phyloP scores from a whole-genome alignment of 2,888 invertebrate genomes.

The Pantelozetes paolii region DNA sequence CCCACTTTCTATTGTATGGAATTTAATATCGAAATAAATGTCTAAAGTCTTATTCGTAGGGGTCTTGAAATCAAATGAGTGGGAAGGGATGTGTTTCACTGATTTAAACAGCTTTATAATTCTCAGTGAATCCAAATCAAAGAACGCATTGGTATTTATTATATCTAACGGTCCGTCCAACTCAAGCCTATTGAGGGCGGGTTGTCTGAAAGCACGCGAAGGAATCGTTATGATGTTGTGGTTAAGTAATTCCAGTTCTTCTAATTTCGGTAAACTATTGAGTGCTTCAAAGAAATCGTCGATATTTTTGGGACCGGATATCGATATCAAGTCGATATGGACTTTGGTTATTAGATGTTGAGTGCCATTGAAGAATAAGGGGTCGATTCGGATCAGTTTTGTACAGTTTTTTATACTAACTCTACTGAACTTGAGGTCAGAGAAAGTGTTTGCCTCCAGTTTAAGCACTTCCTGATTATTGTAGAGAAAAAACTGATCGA shows the following conservation, averaged over 20 bases:
- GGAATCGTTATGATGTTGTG: conserved; percentile 37
- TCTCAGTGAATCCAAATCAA: conserved; percentile 22
- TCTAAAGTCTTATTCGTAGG: conserved; percentile 38
- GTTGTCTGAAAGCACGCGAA: conserved; percentile 31
- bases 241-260: conserved; percentile 36
- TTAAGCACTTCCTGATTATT: conserved; percentile 28
- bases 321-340: conserved; percentile 29
- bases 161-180: conserved; percentile 39
- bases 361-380: conserved; percentile 36
- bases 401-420: conserved; percentile 39
- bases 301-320: background rate
- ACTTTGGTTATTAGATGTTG: conserved; percentile 22
- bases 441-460: conserved; percentile 37
- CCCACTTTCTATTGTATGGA: conserved; percentile 37
- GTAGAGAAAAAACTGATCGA: conserved; percentile 37
- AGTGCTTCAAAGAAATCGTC: conserved; percentile 41
- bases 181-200: background rate
- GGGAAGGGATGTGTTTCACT: conserved; percentile 28
- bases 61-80: conserved; percentile 38
- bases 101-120: conserved; percentile 37
- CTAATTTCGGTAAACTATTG: conserved; percentile 32
- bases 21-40: conserved; percentile 40
- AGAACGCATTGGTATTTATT: conserved; percentile 39
- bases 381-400: conserved; percentile 30
- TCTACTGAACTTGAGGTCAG: conserved; percentile 30